phyloP scores from a whole-genome alignment of 2,888 invertebrate species.

The Octonoba sinensis region DNA sequence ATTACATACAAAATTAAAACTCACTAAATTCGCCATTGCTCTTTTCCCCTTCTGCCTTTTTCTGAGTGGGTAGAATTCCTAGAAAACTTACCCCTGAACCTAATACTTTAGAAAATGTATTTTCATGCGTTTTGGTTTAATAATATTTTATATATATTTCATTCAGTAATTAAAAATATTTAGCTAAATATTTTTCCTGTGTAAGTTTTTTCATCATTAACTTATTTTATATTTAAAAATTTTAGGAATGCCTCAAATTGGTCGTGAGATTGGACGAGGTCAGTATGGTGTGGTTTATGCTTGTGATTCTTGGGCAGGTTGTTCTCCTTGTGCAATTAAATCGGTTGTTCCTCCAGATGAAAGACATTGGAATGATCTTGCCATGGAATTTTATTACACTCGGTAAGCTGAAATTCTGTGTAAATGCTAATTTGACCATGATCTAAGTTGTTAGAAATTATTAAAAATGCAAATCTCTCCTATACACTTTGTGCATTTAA shows the following conservation, averaged over 20 bases:
- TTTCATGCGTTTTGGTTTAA: too few species aligned
- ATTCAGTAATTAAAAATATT: too few species aligned
- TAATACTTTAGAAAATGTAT: too few species aligned
- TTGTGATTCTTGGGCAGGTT: conserved; percentile 82
- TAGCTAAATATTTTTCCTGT: not conserved
- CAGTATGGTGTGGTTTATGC: conserved; percentile 91
- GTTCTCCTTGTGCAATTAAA: conserved; percentile 85
- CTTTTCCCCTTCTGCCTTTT: too few species aligned
- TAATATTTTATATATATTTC: too few species aligned
- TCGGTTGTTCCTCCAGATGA: conserved; percentile 90
- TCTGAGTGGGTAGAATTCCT: too few species aligned
- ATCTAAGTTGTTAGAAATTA: not conserved
- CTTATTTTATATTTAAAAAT: not conserved
- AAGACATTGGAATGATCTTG: conserved; percentile 88
- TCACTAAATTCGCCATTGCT: too few species aligned
- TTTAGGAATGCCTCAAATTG: conserved; percentile 73
- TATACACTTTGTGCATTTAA: not conserved
- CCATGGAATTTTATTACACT: conserved; percentile 92
- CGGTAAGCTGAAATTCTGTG: conserved; percentile 73
- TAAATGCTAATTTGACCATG: not conserved
- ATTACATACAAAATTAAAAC: too few species aligned
- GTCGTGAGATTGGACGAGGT: conserved; percentile 78
- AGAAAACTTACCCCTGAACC: too few species aligned
- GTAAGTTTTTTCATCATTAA: not conserved
- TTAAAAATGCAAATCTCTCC: not conserved